Evolutionary conservation across 1,140 invertebrate species (phyloP), one percentile per base, ranked within the genome.

Genomic region (Psilanteris sp.): DNA sequence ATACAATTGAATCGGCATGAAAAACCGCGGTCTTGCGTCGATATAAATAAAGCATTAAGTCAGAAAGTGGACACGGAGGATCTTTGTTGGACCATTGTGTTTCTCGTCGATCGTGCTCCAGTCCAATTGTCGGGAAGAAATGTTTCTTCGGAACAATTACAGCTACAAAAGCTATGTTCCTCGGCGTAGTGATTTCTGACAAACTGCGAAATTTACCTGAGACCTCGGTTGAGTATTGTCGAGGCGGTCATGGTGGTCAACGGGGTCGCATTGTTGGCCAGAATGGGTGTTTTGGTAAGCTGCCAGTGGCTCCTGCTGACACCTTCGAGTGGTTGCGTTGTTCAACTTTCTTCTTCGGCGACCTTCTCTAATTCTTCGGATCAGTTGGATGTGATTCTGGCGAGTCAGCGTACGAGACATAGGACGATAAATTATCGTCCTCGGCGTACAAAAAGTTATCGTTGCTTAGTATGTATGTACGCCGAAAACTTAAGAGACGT

Each of bases 201-300:
- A 59, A 77, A 77, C 57, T n/a, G 67, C 67, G 43, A 72, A 77
- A 72, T 72, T 77, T 77, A 72, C 57, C 74, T 77, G 55, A 10
- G 39, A 44, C 46, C 55, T 64, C 26, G 61, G 34, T 29, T 22
- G 52, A 52, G 29, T 37, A 72, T 77, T 72, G 74, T 70, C 54
- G 31, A 43, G 13, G 36, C 66, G 66, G 54, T 77, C 67, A 72
- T 62, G 5, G 34, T 41, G 74, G 68, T 77, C 74, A 77, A 77
- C 74, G 74, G 74, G 74, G 74, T 77, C 74, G 74, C 64, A 73
- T 77, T 77, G 74, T 77, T 61, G 31, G 27, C 36, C 59, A 64
- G 61, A 77, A 73, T 59, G 57, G 48, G 46, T 73, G 68, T 78
- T 78, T 78, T 78, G 75, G 75, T 70, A 66, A 22, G 29, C 62